Base-by-base conservation (phyloP, 2,888 invertebrate genomes). In the Tachina fera region DNA sequence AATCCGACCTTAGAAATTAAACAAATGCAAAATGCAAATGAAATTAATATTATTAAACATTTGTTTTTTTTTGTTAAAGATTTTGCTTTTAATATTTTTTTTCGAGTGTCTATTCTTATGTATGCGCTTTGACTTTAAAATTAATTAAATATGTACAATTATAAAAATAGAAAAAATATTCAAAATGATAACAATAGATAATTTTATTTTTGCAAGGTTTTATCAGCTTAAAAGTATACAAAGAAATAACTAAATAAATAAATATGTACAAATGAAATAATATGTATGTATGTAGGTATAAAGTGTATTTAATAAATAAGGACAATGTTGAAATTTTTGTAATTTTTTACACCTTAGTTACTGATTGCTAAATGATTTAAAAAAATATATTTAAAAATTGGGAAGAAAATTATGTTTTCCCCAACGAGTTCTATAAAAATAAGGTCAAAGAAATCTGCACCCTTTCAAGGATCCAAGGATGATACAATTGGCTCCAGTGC, bases 381-480 rank as follows among this genome's bases (percentile, higher is more conserved):
- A 56, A 74, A 43, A 6, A 11, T 14, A 58, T 3, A 56, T 31
- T 31, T 31, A 31, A 31, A 2, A 4, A 0, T 0, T 31, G 31
- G 6, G 16, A 47, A 39, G 0, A 9, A 14, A 67, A 88, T 53
- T 8, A 91, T 91, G 91, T 90, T 89, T 86, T 87, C 91, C 47
- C 89, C 91, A 9, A 81, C 90, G 4, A 87, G 87, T 67, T 72
- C 71, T 65, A 80, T 88, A 14, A 84, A 81, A 77, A 86, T 86
- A 45, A 88, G 89, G 31, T 87, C 87, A 43, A 86, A 83, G 41
- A 76, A 88, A 87, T 82, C 72, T 86, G 61, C 72, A 11, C 43
- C 71, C 8, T 19, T 51, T 9, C 1, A n/a, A 11, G 31, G 45
- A 4, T 11, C 10, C 60, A 87, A n/a, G 14, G 65, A 47, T 60